Percentiles rank a stretch among this genome's conserved stretches.
Evolutionary conservation across 1,140 invertebrate genomes (phyloP).

Genomic region (Drosophila oshimai): DNA sequence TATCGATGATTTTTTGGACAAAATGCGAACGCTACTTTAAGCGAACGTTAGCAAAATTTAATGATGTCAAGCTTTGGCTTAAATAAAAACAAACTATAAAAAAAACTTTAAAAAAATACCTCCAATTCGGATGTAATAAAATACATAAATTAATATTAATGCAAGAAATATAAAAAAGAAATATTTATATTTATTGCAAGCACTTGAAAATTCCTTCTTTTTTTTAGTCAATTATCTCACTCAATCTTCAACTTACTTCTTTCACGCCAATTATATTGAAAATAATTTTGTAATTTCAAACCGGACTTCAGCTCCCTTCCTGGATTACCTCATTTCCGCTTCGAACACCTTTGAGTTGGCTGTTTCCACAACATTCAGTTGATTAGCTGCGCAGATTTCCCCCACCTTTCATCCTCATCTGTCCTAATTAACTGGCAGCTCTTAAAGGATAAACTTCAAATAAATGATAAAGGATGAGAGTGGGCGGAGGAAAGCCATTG

Average conservation of each 20-base stretch:
- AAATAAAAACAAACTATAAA: no score
- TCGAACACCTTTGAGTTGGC: conserved; percentile 42
- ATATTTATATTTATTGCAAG: no score
- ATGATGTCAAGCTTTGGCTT: not conserved
- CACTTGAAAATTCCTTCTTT: no score
- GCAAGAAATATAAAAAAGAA: no score
- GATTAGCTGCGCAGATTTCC: conserved; percentile 22
- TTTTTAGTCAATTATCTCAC: not conserved
- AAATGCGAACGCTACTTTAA: conserved; percentile 24
- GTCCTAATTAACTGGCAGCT: conserved; percentile 65
- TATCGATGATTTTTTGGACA: conserved; percentile 50
- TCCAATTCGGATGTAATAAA: no score
- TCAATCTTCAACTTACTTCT: not conserved
- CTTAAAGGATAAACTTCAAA: conserved; percentile 53
- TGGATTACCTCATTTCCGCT: conserved; percentile 13
- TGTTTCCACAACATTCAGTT: conserved; percentile 12
- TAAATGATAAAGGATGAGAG: conserved; percentile 6
- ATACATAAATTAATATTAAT: no score
- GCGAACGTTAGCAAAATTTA: not conserved
- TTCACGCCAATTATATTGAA: not conserved
- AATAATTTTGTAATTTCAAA: conserved; percentile 4
- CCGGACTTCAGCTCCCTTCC: not conserved
- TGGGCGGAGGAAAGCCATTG: conserved; percentile 27
- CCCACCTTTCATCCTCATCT: conserved; percentile 33
- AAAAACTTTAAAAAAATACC: no score